Base-by-base conservation (phyloP, 2,888 invertebrate genomes). In the Prosapia bicincta region DNA sequence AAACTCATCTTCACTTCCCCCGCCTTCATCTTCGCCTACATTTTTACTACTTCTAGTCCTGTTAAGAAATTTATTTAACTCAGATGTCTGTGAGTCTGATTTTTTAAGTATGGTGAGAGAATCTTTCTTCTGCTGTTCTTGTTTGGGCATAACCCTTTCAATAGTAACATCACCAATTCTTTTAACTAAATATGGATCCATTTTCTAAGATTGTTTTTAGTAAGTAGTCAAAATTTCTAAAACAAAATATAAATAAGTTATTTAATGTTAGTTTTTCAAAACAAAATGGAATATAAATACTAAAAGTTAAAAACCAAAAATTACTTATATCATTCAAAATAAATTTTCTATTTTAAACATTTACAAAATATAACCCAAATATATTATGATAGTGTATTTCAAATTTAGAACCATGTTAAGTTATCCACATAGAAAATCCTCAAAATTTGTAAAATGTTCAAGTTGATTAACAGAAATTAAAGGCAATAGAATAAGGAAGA, bases 161-260 rank as follows among this genome's bases (percentile, higher is more conserved):
- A 89, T 88, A 66, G 88, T 89, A 81, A 89, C 89, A 86, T 89
- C 89, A 81, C 89, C 89, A 78, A 89, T 87, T 81, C 87, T 85
- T 80, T 88, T 88, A 77, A 89, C 78, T 43, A 77, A 73, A 75
- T 78, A 80, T 28, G 78, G 79, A 76, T 81, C 80, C 80, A 80
- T 80, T 13, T 54, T 72, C 6, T 15, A 3, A 25, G 0, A 26
- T 69, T 26, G 23, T 9, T 54, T 54, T 54, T 13, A 54, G 20
- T 54, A 5, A 9, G 0, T 24, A 66, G 3, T 13, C 10, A 69
- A 7, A n/a, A 23, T 26, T 65, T 66, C 66, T 69, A 25, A 24
- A 66, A 69, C 26, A 69, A 70, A 74, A 43, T 26, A 26, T 26
- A 20, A 71, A n/a, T 71, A 24, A 13, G 26, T 28, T 38, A 38